Evolutionary conservation across 2,797 vertebrate genomes (phyloP).

Genomic region (Todus mexicanus): DNA sequence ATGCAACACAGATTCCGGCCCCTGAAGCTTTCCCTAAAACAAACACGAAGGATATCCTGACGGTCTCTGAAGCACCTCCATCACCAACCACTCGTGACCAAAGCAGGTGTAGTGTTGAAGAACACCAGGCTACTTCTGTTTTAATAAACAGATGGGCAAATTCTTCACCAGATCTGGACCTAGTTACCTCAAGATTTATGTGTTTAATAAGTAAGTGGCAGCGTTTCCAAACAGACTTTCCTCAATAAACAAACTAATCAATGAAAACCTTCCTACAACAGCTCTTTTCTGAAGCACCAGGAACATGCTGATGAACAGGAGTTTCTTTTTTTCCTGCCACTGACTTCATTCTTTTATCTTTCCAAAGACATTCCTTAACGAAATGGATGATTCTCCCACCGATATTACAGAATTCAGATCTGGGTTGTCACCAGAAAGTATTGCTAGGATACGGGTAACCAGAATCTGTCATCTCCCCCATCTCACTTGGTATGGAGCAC

Average conservation of each 20-base stretch:
- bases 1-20: background rate
- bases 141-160: background rate
- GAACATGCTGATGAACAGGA: background rate
- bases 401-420: background rate
- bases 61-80: background rate
- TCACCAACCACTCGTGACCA: background rate
- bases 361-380: background rate
- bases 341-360: background rate
- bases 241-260: background rate
- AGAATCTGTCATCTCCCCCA: background rate
- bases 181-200: background rate
- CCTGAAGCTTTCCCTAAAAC: background rate
- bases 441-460: background rate
- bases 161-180: background rate
- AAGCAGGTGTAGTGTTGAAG: background rate
- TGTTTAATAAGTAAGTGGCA: background rate
- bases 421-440: background rate
- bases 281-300: background rate
- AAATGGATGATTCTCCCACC: accelerated
- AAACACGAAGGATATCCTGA: background rate
- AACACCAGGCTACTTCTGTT: background rate
- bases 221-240: background rate
- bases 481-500: background rate
- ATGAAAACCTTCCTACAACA: background rate
- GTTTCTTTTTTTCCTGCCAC: background rate